A percentile compares a stretch with the other conserved stretches of the same genome.
phyloP scores from a whole-genome alignment of 1,140 invertebrate species.

The Drosophila sp. region DNA sequence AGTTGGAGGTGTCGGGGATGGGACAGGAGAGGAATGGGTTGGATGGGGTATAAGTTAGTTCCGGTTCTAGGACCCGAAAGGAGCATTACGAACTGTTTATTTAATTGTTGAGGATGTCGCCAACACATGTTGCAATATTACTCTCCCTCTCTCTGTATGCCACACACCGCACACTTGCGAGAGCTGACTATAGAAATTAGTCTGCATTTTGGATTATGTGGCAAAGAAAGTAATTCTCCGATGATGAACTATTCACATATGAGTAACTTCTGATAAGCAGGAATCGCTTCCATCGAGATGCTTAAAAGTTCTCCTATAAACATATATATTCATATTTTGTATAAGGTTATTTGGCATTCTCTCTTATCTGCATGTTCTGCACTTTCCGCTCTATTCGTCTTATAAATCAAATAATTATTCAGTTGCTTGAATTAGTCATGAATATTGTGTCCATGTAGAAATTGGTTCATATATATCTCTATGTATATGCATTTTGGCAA shows the following conservation, averaged over 20 bases:
- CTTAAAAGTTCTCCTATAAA: too few species aligned
- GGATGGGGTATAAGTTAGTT: neutral
- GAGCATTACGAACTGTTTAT: constrained; percentile 47
- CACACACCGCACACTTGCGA: neutral
- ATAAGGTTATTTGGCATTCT: neutral
- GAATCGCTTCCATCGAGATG: too few species aligned
- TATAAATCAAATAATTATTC: constrained; percentile 20
- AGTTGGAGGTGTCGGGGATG: neutral
- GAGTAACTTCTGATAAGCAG: too few species aligned
- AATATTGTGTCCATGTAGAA: neutral
- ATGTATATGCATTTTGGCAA: constrained; percentile 32
- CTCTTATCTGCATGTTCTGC: neutral
- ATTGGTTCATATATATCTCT: constrained; percentile 13
- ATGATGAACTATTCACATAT: neutral
- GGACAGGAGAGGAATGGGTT: neutral
- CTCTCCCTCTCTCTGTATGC: neutral
- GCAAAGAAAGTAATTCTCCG: neutral
- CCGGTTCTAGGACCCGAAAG: neutral
- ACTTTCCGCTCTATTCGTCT: neutral
- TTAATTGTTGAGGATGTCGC: constrained; percentile 37
- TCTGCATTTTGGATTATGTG: constrained; percentile 6
- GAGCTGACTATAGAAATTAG: constrained; percentile 30
- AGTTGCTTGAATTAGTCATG: constrained; percentile 7
- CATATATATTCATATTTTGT: neutral
- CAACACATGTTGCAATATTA: neutral